Base-by-base conservation (phyloP, 2,113 vertebrate species). In the Parus major region DNA sequence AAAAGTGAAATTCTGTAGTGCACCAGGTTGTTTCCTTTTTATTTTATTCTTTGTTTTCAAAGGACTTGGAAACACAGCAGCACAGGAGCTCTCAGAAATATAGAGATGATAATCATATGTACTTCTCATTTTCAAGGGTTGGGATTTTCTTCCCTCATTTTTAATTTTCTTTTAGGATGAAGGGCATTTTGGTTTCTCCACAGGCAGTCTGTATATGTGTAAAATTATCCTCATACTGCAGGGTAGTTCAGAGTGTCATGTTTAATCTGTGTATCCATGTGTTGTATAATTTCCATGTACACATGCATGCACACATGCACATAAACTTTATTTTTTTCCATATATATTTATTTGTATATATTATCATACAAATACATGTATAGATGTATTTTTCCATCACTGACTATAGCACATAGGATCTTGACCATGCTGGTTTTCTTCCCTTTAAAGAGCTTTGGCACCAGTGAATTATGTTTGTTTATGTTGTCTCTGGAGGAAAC, bases 401-500 rank as follows among this genome's bases (percentile, higher is more conserved):
- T 78, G 72, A 27, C 42, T 49, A 14, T 39, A 71, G 46, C 18
- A 83, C 11, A 19, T 2, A 44, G 17, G 41, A 44, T 75, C 41
- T 29, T 87, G 53, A 76, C 44, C 12, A 5, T 44, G 39, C 27
- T 75, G 21, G 75, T 90, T 86, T 90, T 41, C 65, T 72, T 77
- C 18, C n/a, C 7, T 78, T 83, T 66, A 64, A 75, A 77, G 59
- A 86, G 50, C 25, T 49, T 41, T 79, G 79, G 25, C 31, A 82
- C 31, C 36, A 69, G 14, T 35, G 33, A 86, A 88, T 92, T 80
- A 41, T 86, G 52, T 92, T 91, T 79, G 18, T 89, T 94, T 89
- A 78, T 65, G 65, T 85, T 36, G 19, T 97, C 60, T 97, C 95
- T 96, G 94, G 87, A 93, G 50, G 31, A 83, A 47, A 56, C 39